Percentiles rank a stretch among this genome's conserved stretches.
Conservation (phyloP, 2,888 invertebrate species). For the Argynnis bischoffii region DNA sequence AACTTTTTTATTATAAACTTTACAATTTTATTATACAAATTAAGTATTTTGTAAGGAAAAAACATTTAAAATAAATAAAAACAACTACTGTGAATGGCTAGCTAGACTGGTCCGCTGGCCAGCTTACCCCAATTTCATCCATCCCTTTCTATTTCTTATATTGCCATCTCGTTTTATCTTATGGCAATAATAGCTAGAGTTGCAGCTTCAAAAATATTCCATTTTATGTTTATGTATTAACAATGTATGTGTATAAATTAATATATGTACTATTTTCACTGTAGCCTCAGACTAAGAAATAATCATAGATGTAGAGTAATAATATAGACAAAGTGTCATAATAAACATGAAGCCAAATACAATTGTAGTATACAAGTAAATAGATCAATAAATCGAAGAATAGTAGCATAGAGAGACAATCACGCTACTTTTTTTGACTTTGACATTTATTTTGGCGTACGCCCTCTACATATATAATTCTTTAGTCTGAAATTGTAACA, state of each 20-base stretch:
- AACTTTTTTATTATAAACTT: background rate
- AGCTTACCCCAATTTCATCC: conserved; percentile 59
- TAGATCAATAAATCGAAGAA: too few species aligned
- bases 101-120: conserved; percentile 67
- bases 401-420: too few species aligned
- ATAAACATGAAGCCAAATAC: too few species aligned
- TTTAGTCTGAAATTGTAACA: too few species aligned
- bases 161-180: conserved; percentile 54
- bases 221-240: background rate
- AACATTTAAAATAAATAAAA: conserved; percentile 16
- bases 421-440: too few species aligned
- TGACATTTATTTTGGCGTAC: too few species aligned
- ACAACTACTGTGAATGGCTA: conserved; percentile 12
- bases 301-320: too few species aligned
- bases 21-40: background rate
- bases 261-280: too few species aligned
- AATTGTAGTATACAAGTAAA: too few species aligned
- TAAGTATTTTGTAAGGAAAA: conserved; percentile 7
- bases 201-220: conserved; percentile 47
- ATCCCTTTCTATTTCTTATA: conserved; percentile 56
- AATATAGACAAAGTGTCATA: too few species aligned
- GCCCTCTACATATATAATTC: too few species aligned
- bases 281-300: conserved; percentile 8
- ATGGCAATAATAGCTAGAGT: conserved; percentile 51
- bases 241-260: too few species aligned